phyloP scores from a whole-genome alignment of 2,113 vertebrate genomes.

The Panurus biarmicus region DNA sequence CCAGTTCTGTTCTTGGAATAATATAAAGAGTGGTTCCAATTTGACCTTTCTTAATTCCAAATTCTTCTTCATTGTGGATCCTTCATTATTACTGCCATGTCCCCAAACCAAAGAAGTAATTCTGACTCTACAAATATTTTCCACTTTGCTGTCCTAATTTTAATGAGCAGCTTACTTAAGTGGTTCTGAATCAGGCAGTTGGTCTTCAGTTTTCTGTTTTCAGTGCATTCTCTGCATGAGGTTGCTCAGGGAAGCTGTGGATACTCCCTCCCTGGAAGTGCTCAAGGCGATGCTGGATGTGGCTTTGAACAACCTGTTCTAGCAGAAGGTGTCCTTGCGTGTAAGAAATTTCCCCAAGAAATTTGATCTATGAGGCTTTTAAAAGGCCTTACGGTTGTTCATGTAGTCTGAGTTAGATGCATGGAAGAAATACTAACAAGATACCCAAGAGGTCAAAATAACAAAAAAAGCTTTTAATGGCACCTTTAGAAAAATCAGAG shows the following conservation, averaged over 20 bases:
- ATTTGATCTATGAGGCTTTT: neutral
- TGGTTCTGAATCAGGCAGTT: neutral
- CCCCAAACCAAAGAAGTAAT: neutral
- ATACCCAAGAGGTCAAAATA: neutral
- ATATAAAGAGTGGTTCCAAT: neutral
- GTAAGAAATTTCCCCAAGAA: neutral
- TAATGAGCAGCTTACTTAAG: neutral
- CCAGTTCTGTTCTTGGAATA: neutral
- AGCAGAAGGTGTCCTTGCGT: neutral
- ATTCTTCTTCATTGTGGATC: neutral
- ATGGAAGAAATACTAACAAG: neutral
- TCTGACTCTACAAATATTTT: neutral
- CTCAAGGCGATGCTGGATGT: neutral
- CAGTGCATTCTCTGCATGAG: neutral
- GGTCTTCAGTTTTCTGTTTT: neutral
- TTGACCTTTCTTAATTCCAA: neutral
- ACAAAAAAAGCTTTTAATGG: neutral
- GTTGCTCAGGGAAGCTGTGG: neutral
- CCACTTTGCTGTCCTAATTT: neutral
- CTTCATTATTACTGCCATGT: neutral
- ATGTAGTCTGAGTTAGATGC: neutral
- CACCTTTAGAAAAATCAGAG: neutral
- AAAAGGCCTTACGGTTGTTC: neutral
- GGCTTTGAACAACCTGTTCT: neutral
- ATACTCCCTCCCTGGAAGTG: neutral